These are phyloP conservation scores for Dasyurus viverrinus DNA, from an alignment of 2,113 vertebrate genomes.

Conservation along the genomic window DNA sequence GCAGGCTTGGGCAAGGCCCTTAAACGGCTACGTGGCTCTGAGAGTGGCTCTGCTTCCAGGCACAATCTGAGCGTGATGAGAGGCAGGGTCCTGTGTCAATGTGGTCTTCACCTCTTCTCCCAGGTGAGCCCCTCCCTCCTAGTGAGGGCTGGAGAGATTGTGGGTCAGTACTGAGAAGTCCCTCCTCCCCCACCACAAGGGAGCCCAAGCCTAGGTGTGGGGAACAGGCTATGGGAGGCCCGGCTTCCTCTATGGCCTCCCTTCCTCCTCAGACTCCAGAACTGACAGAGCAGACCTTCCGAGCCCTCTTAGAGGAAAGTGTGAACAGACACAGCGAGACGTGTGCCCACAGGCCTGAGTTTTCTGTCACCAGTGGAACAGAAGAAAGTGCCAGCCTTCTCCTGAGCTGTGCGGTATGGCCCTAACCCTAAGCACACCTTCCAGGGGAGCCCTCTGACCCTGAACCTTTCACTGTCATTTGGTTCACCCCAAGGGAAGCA, in stretches of 20 bases:
- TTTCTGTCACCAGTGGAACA: slow-evolving; percentile 77
- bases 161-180: too few species aligned
- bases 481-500: background rate
- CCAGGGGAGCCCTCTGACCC: too few species aligned
- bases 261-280: slow-evolving; percentile 57
- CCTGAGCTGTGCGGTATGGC: slow-evolving; percentile 85
- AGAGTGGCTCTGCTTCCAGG: slow-evolving; percentile 71
- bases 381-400: slow-evolving; percentile 82
- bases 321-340: slow-evolving; percentile 80
- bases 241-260: background rate
- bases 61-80: slow-evolving; percentile 79
- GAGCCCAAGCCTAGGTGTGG: too few species aligned
- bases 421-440: too few species aligned
- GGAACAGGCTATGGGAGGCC: background rate
- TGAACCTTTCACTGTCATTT: too few species aligned
- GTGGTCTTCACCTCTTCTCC: slow-evolving; percentile 82
- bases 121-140: slow-evolving; percentile 74
- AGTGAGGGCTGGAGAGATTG: too few species aligned
- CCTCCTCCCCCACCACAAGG: too few species aligned
- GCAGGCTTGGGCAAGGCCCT: background rate
- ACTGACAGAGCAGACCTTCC: slow-evolving; percentile 82
- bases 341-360: slow-evolving; percentile 80
- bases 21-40: background rate
- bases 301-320: slow-evolving; percentile 72
- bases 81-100: slow-evolving; percentile 81